Conservation (phyloP, 2,113 vertebrate species). For the Lucifuga dentata region DNA sequence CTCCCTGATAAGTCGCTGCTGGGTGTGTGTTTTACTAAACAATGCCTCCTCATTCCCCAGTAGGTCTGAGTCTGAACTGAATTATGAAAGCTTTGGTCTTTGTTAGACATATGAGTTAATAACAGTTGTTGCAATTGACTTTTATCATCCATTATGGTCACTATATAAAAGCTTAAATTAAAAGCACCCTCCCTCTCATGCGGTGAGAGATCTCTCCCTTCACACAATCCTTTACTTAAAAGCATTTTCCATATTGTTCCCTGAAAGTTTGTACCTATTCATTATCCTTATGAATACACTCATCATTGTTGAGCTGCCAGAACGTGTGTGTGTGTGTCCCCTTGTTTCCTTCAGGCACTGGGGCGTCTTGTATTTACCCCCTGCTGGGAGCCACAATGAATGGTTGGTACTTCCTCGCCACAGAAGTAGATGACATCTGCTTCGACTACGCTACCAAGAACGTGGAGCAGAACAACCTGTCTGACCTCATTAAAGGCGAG, state of each 20-base stretch:
- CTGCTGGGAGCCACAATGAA: constrained; percentile 97
- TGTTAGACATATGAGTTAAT: constrained; percentile 49
- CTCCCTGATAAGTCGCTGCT: constrained; percentile 58
- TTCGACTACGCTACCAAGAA: constrained; percentile 98
- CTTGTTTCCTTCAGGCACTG: constrained; percentile 86
- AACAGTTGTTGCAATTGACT: constrained; percentile 24
- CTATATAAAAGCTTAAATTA: constrained; percentile 22
- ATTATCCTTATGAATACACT: constrained; percentile 24
- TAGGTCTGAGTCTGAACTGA: constrained; percentile 24
- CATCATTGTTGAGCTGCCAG: constrained; percentile 11
- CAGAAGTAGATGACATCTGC: constrained; percentile 98
- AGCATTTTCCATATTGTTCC: constrained; percentile 26
- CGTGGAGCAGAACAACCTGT: constrained; percentile 95
- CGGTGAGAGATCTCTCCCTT: not conserved
- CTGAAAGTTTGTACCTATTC: constrained; percentile 23
- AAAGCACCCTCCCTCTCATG: not conserved
- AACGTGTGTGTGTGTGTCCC: constrained; percentile 10
- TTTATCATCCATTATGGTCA: constrained; percentile 32
- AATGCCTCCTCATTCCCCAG: constrained; percentile 6
- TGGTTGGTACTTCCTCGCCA: constrained; percentile 98
- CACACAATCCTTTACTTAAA: not conserved
- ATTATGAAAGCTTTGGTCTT: constrained; percentile 38
- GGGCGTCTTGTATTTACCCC: constrained; percentile 98
- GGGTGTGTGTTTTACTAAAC: constrained; percentile 10
- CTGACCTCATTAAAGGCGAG: constrained; percentile 96